Evolutionary conservation across 2,888 invertebrate species (phyloP).

Genomic region (Campopleginae sp.): DNA sequence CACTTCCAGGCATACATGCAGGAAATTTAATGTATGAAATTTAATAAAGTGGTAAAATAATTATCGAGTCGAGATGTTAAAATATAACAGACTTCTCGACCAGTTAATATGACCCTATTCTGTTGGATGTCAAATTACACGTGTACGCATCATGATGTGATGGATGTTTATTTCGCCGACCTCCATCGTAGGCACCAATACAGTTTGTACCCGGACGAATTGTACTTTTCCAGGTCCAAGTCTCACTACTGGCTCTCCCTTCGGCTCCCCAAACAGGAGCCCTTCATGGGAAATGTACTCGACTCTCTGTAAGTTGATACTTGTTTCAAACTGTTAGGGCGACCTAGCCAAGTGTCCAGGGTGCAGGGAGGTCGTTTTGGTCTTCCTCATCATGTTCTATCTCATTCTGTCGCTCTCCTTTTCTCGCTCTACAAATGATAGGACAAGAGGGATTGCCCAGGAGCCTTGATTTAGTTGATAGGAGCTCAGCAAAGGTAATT

Average conservation of each 20-base stretch:
- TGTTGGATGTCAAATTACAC: neutral
- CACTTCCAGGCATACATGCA: neutral
- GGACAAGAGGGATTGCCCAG: constrained; percentile 20
- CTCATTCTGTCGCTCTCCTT: constrained; percentile 34
- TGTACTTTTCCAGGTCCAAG: constrained; percentile 43
- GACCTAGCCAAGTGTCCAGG: constrained; percentile 35
- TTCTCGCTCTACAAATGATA: neutral
- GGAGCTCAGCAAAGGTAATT: constrained; percentile 20
- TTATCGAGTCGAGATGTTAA: constrained; percentile 27
- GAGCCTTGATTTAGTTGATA: constrained; percentile 73
- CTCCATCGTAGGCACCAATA: neutral
- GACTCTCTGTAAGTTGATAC: constrained; percentile 68
- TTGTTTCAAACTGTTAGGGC: constrained; percentile 49
- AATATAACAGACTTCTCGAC: constrained; percentile 4
- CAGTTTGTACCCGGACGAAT: constrained; percentile 19
- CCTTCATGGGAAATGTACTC: constrained; percentile 61
- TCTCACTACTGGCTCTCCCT: constrained; percentile 6
- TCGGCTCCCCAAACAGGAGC: constrained; percentile 61
- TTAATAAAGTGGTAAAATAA: constrained; percentile 17
- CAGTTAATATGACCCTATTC: constrained; percentile 32
- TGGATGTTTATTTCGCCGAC: constrained; percentile 3
- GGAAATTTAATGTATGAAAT: neutral
- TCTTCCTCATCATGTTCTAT: constrained; percentile 9
- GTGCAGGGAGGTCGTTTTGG: neutral
- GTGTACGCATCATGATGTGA: neutral